These are phyloP conservation scores for Oenanthe oenanthe DNA, from an alignment of 2,113 vertebrate genomes.

Conservation along the genomic window DNA sequence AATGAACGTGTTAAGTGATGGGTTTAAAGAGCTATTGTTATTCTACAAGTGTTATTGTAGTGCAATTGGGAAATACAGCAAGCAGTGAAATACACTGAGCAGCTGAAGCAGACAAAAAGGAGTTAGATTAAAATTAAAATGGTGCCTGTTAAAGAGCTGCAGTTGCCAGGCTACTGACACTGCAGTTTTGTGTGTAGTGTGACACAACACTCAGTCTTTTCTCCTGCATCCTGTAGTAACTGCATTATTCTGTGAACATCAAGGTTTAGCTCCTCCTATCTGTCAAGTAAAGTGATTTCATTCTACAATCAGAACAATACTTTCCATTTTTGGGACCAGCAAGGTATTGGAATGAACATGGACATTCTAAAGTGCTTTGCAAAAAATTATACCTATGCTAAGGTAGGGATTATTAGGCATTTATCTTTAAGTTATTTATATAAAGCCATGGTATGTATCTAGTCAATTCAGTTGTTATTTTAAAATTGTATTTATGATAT, in stretches of 20 bases:
- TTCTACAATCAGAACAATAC: constrained; percentile 8
- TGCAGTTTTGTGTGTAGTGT: not conserved
- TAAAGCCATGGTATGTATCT: not conserved
- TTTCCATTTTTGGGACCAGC: not conserved
- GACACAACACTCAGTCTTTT: constrained; percentile 18
- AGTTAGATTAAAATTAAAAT: constrained; percentile 30
- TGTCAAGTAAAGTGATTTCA: constrained; percentile 17
- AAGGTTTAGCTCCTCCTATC: constrained; percentile 19
- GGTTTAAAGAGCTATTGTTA: not conserved
- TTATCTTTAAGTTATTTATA: not conserved
- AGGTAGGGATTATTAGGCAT: constrained; percentile 52
- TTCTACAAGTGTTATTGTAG: not conserved
- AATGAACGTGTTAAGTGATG: not conserved
- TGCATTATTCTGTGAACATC: constrained; percentile 42
- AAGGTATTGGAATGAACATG: constrained; percentile 34
- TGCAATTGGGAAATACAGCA: fast-evolving
- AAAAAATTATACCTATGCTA: constrained; percentile 37
- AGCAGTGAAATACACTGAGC: not conserved
- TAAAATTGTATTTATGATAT: not conserved
- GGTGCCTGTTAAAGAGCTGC: constrained; percentile 47
- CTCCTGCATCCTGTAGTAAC: constrained; percentile 39
- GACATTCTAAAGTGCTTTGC: constrained; percentile 58
- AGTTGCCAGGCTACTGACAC: constrained; percentile 75
- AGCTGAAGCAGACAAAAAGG: not conserved
- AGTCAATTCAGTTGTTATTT: not conserved